These are phyloP conservation scores for Perca fluviatilis DNA, from an alignment of 2,113 vertebrate species.

Conservation along the genomic window DNA sequence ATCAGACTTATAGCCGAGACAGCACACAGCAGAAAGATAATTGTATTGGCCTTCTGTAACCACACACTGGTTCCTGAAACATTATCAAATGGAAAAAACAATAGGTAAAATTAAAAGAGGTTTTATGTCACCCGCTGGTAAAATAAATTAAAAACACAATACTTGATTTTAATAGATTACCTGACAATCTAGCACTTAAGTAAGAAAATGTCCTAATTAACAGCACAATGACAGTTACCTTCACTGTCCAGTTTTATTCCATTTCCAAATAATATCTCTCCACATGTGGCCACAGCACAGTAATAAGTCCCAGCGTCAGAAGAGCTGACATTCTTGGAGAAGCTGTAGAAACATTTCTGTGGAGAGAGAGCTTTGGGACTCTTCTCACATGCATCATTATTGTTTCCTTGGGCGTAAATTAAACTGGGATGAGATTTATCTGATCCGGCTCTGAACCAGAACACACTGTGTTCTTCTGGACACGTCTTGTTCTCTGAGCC, in stretches of 20 bases:
- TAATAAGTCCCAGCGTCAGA: constrained; percentile 38
- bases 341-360: constrained; percentile 19
- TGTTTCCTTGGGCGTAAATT: constrained; percentile 6
- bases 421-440: constrained; percentile 10
- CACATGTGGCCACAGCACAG: constrained; percentile 49
- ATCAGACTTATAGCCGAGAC: constrained; percentile 29
- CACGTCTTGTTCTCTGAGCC: constrained; percentile 6
- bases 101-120: too few species aligned
- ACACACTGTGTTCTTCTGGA: constrained; percentile 28
- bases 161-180: too few species aligned
- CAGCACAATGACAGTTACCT: constrained; percentile 29
- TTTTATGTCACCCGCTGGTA: too few species aligned
- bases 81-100: neutral
- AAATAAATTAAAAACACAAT: too few species aligned
- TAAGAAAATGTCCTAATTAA: too few species aligned
- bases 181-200: too few species aligned
- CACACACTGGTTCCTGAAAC: neutral
- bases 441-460: constrained; percentile 49
- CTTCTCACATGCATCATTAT: neutral
- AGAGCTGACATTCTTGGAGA: constrained; percentile 12
- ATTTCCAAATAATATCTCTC: constrained; percentile 10
- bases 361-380: neutral
- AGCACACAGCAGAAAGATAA: constrained; percentile 9
- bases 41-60: accelerated
- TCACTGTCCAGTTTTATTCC: constrained; percentile 11